phyloP scores from a whole-genome alignment of 2,797 vertebrate species.

The Sandelia bainsii region DNA sequence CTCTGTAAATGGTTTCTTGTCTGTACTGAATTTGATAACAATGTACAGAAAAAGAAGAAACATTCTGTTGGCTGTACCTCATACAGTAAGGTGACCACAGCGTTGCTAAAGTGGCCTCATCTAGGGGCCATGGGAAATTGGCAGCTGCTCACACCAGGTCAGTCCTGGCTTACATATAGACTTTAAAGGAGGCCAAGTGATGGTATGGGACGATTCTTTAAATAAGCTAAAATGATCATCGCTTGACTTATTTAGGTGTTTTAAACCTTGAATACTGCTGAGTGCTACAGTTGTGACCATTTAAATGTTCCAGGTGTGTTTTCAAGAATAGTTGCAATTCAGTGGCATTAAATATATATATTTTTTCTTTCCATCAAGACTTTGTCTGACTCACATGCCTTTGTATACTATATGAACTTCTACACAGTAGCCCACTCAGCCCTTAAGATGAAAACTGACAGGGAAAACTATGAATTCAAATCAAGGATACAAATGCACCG shows the following conservation, averaged over 20 bases:
- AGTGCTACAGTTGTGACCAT: conserved; percentile 35
- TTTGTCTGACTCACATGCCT: conserved; percentile 29
- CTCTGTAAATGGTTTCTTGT: conserved; percentile 41
- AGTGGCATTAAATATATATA: conserved; percentile 32
- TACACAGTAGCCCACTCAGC: conserved; percentile 1
- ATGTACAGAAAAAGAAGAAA: conserved; percentile 36
- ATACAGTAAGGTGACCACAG: conserved; percentile 40
- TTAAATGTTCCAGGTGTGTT: conserved; percentile 33
- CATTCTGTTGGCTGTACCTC: conserved; percentile 45
- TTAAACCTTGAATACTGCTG: conserved; percentile 23
- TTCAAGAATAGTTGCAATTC: conserved; percentile 26
- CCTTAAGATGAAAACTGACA: conserved; percentile 13
- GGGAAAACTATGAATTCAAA: conserved; percentile 25
- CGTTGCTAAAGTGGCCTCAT: conserved; percentile 38
- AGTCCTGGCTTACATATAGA: conserved; percentile 47
- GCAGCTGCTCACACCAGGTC: conserved; percentile 72
- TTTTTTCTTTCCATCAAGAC: conserved; percentile 6
- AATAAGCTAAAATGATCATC: conserved; percentile 51
- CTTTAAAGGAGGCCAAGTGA: conserved; percentile 48
- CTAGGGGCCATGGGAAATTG: conserved; percentile 57
- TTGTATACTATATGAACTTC: background rate
- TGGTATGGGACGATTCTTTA: conserved; percentile 40
- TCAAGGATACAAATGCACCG: conserved; percentile 45
- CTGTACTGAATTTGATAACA: conserved; percentile 34
- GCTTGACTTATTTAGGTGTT: conserved; percentile 41